phyloP scores from a whole-genome alignment of 1,140 invertebrate genomes.

The Centruroides vittatus region DNA sequence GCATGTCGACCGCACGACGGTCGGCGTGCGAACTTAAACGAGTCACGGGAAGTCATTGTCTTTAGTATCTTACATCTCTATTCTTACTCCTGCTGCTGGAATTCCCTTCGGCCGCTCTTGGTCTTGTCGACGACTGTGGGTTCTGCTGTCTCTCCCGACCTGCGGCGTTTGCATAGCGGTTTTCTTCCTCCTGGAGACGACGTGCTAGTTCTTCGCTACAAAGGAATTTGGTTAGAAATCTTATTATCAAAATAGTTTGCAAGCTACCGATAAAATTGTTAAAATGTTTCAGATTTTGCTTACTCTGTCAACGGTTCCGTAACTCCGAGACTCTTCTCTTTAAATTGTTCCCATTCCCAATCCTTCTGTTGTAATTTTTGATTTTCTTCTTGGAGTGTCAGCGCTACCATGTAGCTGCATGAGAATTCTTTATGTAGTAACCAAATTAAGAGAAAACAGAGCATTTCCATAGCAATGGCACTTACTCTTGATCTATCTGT shows the following conservation, averaged over 20 bases:
- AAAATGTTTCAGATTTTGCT: conserved; percentile 13
- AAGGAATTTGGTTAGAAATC: not conserved
- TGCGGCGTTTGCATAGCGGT: conserved; percentile 9
- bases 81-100: not conserved
- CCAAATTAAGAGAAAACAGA: conserved; percentile 1
- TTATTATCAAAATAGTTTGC: too few relatives aligned
- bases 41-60: too few relatives aligned
- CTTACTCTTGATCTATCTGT: conserved; percentile 41
- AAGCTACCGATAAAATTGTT: not conserved
- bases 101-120: not conserved
- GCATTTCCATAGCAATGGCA: not conserved
- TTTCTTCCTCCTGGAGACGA: conserved; percentile 33
- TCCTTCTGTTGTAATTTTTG: conserved; percentile 24
- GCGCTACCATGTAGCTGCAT: conserved; percentile 33
- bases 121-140: not conserved
- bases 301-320: conserved; percentile 26
- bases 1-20: too few relatives aligned
- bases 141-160: conserved; percentile 15
- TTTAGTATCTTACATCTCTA: too few relatives aligned
- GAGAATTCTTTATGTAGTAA: not conserved
- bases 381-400: conserved; percentile 35
- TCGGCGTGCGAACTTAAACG: too few relatives aligned
- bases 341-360: conserved; percentile 24
- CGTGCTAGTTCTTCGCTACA: conserved; percentile 32
- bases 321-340: conserved; percentile 21